phyloP scores from a whole-genome alignment of 1,140 invertebrate genomes.

The Mylabris phalerata region DNA sequence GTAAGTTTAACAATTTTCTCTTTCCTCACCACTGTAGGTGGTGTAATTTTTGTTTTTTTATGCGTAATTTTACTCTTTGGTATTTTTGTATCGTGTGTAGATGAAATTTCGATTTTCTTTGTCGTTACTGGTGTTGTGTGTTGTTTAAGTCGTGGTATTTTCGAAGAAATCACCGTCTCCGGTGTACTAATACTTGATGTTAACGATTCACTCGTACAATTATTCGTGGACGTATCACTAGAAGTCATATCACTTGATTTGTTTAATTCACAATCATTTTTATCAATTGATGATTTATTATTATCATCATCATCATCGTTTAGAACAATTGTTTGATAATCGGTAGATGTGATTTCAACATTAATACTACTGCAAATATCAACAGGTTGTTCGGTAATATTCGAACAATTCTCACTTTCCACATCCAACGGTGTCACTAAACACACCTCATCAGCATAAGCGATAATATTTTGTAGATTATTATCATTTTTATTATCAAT shows the following conservation, averaged over 20 bases:
- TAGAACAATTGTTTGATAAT: slow-evolving; percentile 26
- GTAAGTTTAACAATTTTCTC: slow-evolving; percentile 30
- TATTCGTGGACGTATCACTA: slow-evolving; percentile 21
- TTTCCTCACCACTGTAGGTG: slow-evolving; percentile 5
- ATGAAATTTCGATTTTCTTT: slow-evolving; percentile 23
- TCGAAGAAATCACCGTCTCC: slow-evolving; percentile 47
- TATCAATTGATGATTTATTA: background rate
- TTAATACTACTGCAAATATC: slow-evolving; percentile 40
- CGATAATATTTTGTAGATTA: slow-evolving; percentile 32
- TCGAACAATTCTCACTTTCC: slow-evolving; percentile 39
- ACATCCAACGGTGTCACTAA: slow-evolving; percentile 45
- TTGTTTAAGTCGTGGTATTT: slow-evolving; percentile 35
- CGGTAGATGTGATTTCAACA: slow-evolving; percentile 30
- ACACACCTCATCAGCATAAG: slow-evolving; percentile 61
- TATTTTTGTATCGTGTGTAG: slow-evolving; percentile 32
- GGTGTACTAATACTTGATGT: slow-evolving; percentile 59
- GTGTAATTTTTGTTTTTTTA: slow-evolving; percentile 29
- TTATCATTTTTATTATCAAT: slow-evolving; percentile 1
- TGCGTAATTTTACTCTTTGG: slow-evolving; percentile 39
- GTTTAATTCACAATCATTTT: slow-evolving; percentile 9
- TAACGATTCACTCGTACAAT: slow-evolving; percentile 50
- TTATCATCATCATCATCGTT: slow-evolving; percentile 1
- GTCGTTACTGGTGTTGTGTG: slow-evolving; percentile 23
- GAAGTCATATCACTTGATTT: slow-evolving; percentile 28
- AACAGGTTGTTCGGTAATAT: slow-evolving; percentile 36